Conservation (phyloP, 1,140 invertebrate species). For the Drosophila oshimai region DNA sequence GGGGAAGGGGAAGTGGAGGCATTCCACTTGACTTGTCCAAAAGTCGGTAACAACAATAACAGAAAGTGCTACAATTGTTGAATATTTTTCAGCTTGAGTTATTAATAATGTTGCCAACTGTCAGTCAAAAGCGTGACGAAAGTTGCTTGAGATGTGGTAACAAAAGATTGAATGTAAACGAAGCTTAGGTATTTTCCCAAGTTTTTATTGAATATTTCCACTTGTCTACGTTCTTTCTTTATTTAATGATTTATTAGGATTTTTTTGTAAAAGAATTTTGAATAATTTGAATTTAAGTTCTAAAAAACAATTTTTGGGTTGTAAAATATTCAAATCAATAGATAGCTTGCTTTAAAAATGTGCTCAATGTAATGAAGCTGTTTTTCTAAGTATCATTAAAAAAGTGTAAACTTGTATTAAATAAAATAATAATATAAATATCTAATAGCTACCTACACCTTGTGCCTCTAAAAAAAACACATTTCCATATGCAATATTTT, state of each 20-base stretch:
- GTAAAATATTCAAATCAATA: too few relatives aligned
- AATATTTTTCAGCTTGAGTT: slow-evolving; percentile 15
- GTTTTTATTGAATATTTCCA: background rate
- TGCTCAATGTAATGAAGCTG: too few relatives aligned
- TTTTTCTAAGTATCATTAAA: too few relatives aligned
- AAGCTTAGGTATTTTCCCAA: background rate
- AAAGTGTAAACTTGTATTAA: too few relatives aligned
- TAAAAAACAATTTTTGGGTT: background rate
- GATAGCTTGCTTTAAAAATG: too few relatives aligned
- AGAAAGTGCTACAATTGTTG: slow-evolving; percentile 42
- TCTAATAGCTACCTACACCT: too few relatives aligned
- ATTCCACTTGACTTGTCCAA: slow-evolving; percentile 27
- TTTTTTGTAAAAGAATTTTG: background rate
- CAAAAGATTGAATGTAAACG: background rate
- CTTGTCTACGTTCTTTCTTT: background rate
- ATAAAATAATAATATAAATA: background rate
- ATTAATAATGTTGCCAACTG: slow-evolving; percentile 35
- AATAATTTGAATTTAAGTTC: too few relatives aligned
- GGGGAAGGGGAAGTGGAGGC: background rate
- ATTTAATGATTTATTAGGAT: background rate
- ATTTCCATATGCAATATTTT: background rate
- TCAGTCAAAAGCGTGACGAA: slow-evolving; percentile 22
- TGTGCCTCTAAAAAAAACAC: background rate
- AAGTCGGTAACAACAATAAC: slow-evolving; percentile 2
- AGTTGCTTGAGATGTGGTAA: slow-evolving; percentile 7